Evolutionary conservation across 2,888 invertebrate species (phyloP).

Genomic region (Polymixis lichenea): DNA sequence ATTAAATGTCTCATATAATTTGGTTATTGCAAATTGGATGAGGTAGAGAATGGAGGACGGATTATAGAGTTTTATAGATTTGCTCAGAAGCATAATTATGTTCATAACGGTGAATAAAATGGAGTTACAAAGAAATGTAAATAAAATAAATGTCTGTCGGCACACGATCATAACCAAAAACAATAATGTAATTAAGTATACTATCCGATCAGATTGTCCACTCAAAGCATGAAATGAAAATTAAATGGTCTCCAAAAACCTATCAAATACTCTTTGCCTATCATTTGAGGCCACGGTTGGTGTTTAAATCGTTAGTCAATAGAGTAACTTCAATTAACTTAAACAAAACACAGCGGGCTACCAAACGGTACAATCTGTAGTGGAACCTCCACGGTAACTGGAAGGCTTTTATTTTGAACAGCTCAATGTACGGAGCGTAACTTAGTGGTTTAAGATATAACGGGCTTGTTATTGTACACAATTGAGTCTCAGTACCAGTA

Average conservation of each 20-base stretch:
- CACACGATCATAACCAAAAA: neutral
- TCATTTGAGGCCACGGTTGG: neutral
- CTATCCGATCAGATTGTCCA: neutral
- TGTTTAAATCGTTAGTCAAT: slow-evolving; percentile 4
- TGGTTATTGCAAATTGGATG: neutral
- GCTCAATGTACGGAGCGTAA: slow-evolving; percentile 25
- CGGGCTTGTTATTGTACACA: slow-evolving; percentile 39
- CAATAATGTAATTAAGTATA: neutral
- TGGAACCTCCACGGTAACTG: neutral
- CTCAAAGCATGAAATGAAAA: slow-evolving; percentile 34
- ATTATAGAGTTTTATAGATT: neutral
- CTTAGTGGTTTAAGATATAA: slow-evolving; percentile 37
- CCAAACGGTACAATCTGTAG: slow-evolving; percentile 24
- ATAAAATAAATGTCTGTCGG: neutral
- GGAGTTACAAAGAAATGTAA: too few species aligned
- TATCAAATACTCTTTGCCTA: neutral
- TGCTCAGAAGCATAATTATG: neutral
- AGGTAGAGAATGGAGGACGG: neutral
- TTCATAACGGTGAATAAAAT: neutral
- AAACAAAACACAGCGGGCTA: slow-evolving; percentile 37
- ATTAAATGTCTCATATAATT: slow-evolving; percentile 4
- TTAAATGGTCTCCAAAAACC: neutral
- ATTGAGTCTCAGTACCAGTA: neutral
- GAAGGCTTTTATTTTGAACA: slow-evolving; percentile 38
- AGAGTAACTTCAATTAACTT: slow-evolving; percentile 15